Conservation (phyloP, 2,113 vertebrate genomes). For the Machaerirhynchus nigripectus region DNA sequence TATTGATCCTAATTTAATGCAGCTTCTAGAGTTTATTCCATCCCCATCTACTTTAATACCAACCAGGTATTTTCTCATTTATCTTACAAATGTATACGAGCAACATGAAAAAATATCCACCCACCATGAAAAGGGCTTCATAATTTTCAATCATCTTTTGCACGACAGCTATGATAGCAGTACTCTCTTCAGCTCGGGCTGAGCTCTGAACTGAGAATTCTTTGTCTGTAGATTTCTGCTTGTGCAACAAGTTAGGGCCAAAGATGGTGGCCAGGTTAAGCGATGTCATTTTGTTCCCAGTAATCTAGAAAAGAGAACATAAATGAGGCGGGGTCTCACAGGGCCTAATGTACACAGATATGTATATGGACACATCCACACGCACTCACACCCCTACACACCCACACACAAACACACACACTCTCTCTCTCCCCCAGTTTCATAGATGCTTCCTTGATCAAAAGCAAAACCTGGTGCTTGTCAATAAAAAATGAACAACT, state of each 20-base stretch:
- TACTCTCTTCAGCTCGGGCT: constrained; percentile 91
- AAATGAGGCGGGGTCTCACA: neutral
- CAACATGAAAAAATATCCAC: neutral
- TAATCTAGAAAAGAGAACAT: constrained; percentile 75
- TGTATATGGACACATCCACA: neutral
- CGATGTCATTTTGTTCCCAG: constrained; percentile 97
- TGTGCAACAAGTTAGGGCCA: constrained; percentile 94
- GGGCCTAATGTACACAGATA: neutral
- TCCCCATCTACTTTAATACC: neutral
- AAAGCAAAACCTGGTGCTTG: neutral
- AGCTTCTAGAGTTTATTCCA: neutral
- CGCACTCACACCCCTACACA: neutral
- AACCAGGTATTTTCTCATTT: neutral
- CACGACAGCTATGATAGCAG: constrained; percentile 88
- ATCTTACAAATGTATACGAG: neutral
- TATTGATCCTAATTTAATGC: neutral
- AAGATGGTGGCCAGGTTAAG: constrained; percentile 96
- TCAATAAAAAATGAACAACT: neutral
- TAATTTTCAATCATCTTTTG: constrained; percentile 90
- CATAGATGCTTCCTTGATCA: neutral
- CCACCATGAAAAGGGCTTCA: constrained; percentile 89
- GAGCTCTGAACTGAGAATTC: constrained; percentile 94
- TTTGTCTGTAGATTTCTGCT: constrained; percentile 94
- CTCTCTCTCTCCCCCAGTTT: fast-evolving
- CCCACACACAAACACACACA: no score